A percentile compares a stretch with the other conserved stretches of the same genome.
Conservation (phyloP, 2,797 vertebrate genomes). For the Pangasius macronema region DNA sequence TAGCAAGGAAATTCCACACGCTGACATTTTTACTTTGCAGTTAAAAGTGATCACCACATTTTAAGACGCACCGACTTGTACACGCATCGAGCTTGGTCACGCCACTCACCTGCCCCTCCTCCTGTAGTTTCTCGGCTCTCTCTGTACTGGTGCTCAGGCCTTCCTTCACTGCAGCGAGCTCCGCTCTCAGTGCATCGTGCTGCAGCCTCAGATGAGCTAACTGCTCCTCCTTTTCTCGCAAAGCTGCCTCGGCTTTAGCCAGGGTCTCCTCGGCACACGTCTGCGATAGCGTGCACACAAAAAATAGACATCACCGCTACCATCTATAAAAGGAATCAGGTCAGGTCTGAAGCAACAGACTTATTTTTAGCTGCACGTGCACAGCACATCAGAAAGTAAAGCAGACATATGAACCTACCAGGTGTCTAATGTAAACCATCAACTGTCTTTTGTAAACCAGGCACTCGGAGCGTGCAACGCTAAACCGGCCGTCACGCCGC, state of each 20-base stretch:
- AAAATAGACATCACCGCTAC: neutral
- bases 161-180: slow-evolving; percentile 73
- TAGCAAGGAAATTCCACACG: neutral
- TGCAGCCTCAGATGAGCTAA: slow-evolving; percentile 64
- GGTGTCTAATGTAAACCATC: neutral
- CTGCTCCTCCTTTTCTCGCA: slow-evolving; percentile 72
- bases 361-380: neutral
- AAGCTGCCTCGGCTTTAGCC: slow-evolving; percentile 73
- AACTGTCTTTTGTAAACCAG: neutral
- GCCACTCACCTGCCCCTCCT: slow-evolving; percentile 72
- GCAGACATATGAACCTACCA: neutral
- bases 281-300: slow-evolving; percentile 40
- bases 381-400: neutral
- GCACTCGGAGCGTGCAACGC: neutral
- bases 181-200: slow-evolving; percentile 65
- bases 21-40: neutral
- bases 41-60: neutral
- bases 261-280: slow-evolving; percentile 75
- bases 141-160: slow-evolving; percentile 69
- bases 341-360: neutral
- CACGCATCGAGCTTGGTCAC: neutral
- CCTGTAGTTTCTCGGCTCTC: slow-evolving; percentile 69
- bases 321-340: neutral
- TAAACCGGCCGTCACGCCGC: neutral
- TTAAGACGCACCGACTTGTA: neutral